Evolutionary conservation across 2,888 invertebrate species (phyloP).

Genomic region (Leucania comma): DNA sequence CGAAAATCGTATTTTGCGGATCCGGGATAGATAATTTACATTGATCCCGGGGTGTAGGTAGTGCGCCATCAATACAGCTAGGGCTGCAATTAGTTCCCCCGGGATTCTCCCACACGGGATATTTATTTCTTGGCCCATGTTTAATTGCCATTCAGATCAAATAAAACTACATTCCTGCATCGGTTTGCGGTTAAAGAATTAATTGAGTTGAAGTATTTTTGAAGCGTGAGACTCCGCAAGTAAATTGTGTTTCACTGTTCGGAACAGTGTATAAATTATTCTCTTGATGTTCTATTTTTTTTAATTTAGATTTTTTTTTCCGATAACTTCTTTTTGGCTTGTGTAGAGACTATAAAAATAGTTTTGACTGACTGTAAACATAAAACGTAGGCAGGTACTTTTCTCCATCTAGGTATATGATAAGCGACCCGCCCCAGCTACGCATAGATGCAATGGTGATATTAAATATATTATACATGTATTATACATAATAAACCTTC

Average conservation of each 20-base stretch:
- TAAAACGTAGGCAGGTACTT: not conserved
- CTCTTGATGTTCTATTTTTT: not conserved
- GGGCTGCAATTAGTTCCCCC: slow-evolving; percentile 88
- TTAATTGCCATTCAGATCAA: slow-evolving; percentile 79
- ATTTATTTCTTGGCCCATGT: slow-evolving; percentile 84
- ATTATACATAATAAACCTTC: too few species aligned
- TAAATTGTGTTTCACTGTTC: slow-evolving; percentile 34
- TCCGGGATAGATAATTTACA: slow-evolving; percentile 84
- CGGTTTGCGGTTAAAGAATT: slow-evolving; percentile 68
- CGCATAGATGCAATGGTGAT: too few species aligned
- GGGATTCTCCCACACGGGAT: slow-evolving; percentile 77
- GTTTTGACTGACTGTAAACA: not conserved
- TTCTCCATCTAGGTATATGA: too few species aligned
- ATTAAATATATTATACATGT: too few species aligned
- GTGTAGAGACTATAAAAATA: too few species aligned
- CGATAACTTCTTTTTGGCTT: not conserved
- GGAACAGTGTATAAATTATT: slow-evolving; percentile 24
- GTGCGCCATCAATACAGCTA: slow-evolving; percentile 87
- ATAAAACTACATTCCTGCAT: slow-evolving; percentile 70
- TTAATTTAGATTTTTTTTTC: not conserved
- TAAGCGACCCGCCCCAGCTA: too few species aligned
- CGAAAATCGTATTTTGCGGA: slow-evolving; percentile 81
- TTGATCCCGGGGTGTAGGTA: slow-evolving; percentile 80
- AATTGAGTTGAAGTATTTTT: slow-evolving; percentile 59
- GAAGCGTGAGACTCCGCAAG: slow-evolving; percentile 27